Conservation (phyloP, 2,888 invertebrate genomes). For the Eupithecia abbreviata region DNA sequence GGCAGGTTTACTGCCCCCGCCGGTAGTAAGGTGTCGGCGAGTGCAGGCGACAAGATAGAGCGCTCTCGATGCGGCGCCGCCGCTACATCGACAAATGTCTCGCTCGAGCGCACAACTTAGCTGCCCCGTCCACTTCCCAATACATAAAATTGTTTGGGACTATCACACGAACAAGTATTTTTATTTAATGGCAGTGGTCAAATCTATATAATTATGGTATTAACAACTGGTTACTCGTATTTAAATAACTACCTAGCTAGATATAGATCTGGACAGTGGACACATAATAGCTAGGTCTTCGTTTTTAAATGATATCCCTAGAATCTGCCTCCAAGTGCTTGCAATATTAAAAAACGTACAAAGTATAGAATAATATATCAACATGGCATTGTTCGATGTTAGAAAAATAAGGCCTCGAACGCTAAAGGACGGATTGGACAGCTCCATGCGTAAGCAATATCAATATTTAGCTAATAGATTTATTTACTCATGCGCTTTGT, state of each 20-base stretch:
- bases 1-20: slow-evolving; percentile 6
- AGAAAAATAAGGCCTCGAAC: background rate
- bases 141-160: background rate
- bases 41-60: slow-evolving; percentile 27
- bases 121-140: background rate
- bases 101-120: slow-evolving; percentile 7
- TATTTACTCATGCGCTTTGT: background rate
- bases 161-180: too few species aligned
- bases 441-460: background rate
- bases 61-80: slow-evolving; percentile 8
- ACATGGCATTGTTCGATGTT: background rate
- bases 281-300: background rate
- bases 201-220: background rate
- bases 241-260: background rate
- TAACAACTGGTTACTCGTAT: background rate
- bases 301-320: too few species aligned
- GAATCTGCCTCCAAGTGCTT: too few species aligned
- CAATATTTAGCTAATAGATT: background rate
- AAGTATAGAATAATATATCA: too few species aligned
- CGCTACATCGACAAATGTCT: slow-evolving; percentile 19
- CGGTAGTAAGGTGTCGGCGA: slow-evolving; percentile 19
- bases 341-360: too few species aligned
- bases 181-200: background rate
- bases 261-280: background rate
- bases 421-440: background rate